phyloP scores from a whole-genome alignment of 2,888 invertebrate species.

The Neoascia interrupta region DNA sequence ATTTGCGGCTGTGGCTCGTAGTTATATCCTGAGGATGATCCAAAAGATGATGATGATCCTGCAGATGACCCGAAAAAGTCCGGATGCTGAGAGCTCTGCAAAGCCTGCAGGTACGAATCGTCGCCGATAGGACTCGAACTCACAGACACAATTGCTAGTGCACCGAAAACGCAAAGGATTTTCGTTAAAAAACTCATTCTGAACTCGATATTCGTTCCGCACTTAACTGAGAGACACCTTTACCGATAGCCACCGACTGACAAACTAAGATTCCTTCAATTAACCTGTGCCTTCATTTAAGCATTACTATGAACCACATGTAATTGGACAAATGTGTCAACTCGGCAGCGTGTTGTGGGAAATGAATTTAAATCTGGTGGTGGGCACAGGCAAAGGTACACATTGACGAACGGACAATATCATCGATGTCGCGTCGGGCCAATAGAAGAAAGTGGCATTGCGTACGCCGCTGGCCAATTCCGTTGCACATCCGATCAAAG shows the following conservation, averaged over 20 bases:
- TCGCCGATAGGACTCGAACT: constrained; percentile 47
- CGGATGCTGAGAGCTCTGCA: constrained; percentile 74
- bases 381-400: constrained; percentile 4
- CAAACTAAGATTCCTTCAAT: constrained; percentile 61
- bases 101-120: constrained; percentile 76
- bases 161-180: constrained; percentile 41
- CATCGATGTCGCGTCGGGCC: not conserved
- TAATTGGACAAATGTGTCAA: constrained; percentile 65
- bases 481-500: constrained; percentile 44
- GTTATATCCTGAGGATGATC: constrained; percentile 52
- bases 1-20: constrained; percentile 77
- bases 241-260: constrained; percentile 65
- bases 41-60: too few relatives aligned
- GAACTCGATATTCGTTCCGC: constrained; percentile 23
- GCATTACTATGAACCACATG: constrained; percentile 44
- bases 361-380: constrained; percentile 54
- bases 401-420: constrained; percentile 39
- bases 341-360: constrained; percentile 33
- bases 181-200: constrained; percentile 39
- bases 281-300: constrained; percentile 53
- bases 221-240: constrained; percentile 50
- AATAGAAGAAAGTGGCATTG: constrained; percentile 55
- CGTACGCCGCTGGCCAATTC: constrained; percentile 16
- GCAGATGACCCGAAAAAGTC: constrained; percentile 50
- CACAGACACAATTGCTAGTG: constrained; percentile 1